Conservation (phyloP, 2,113 vertebrate genomes). For the Heterocephalus glaber region DNA sequence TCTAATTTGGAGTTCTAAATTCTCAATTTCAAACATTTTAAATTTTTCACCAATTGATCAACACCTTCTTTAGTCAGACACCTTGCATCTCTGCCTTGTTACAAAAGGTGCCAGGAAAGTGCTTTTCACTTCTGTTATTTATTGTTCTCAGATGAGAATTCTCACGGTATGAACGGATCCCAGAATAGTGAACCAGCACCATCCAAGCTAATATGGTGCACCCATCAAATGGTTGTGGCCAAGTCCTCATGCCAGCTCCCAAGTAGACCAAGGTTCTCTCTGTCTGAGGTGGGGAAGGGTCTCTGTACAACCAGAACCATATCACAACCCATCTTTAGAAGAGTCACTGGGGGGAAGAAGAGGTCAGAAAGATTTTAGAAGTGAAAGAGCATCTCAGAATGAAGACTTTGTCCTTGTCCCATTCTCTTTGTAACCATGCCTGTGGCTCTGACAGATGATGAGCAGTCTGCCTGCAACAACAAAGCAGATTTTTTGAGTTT, state of each 20-base stretch:
- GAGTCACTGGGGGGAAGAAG: background rate
- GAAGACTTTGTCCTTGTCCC: background rate
- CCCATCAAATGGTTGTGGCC: too few relatives aligned
- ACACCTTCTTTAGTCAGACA: background rate
- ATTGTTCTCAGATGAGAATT: background rate
- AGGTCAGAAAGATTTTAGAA: background rate
- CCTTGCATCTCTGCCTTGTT: background rate
- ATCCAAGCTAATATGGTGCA: background rate
- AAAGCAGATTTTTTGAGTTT: background rate
- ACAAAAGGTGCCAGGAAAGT: background rate
- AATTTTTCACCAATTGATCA: background rate
- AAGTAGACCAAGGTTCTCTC: background rate
- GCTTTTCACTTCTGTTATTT: background rate
- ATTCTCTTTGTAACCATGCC: background rate
- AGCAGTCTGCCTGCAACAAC: background rate
- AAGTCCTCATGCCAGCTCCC: background rate
- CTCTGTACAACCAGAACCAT: background rate
- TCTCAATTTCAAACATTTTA: background rate
- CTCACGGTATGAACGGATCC: background rate
- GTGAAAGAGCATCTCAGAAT: background rate
- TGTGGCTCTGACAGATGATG: background rate
- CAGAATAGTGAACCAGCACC: background rate
- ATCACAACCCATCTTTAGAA: background rate
- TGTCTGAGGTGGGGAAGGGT: background rate
- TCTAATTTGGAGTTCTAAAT: background rate